phyloP scores from a whole-genome alignment of 1,140 invertebrate species.

The Gryllus bimaculatus region DNA sequence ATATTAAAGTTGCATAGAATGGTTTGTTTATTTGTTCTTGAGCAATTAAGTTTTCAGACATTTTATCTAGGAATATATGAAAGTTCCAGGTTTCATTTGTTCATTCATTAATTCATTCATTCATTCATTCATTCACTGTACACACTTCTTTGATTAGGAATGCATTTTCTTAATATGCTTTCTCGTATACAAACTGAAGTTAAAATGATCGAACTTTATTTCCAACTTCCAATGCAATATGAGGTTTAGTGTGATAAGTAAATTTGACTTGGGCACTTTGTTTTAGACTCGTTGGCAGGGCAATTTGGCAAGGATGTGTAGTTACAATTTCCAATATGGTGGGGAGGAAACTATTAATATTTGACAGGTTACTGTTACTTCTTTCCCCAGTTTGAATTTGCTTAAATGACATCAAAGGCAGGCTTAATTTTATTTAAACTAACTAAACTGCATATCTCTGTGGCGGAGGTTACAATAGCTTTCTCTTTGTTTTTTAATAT shows the following conservation, averaged over 20 bases:
- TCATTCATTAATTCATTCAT: no score
- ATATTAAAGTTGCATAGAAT: no score
- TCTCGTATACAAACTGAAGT: no score
- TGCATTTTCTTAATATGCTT: no score
- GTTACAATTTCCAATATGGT: not conserved
- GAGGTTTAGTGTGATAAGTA: not conserved
- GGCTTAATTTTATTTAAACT: not conserved
- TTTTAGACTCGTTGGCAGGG: not conserved
- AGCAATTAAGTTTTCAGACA: no score
- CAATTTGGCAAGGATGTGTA: not conserved
- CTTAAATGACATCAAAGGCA: not conserved
- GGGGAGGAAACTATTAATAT: not conserved
- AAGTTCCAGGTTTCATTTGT: no score
- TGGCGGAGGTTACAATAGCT: conserved; percentile 11
- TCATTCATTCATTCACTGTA: no score
- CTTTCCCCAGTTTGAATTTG: not conserved
- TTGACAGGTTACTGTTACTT: not conserved
- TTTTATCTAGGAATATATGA: no score
- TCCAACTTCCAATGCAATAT: not conserved
- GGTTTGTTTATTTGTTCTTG: no score
- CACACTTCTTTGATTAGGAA: no score
- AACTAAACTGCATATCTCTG: not conserved
- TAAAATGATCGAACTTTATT: not conserved
- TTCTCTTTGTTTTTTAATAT: not conserved
- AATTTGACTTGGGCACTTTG: not conserved